Base-by-base conservation (phyloP, 1,140 invertebrate species). In the Probaryconus sp. region DNA sequence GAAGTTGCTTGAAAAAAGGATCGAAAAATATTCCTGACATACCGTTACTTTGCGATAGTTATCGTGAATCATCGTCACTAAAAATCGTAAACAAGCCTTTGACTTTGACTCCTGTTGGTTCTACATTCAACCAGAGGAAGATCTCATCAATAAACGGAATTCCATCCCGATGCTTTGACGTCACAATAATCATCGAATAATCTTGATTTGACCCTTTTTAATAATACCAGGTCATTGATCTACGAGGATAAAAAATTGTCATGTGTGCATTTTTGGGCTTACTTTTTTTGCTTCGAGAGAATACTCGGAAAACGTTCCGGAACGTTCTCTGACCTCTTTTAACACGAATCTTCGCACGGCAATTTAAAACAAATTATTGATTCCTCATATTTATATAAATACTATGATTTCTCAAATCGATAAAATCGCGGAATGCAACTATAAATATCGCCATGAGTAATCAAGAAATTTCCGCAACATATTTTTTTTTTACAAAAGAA, bases 311-410 rank as follows among this genome's bases (percentile, higher is more conserved):
- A 69, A 75, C 47, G 64, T 75, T 68, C 71, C 38, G 18, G 63
- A 68, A 74, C 56, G 35, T 73, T 74, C 63, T 37, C 37, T 69
- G 71, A 68, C 71, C 63, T 68, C 63, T 55, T 72, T 73, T 61
- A 38, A 24, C 9, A 6, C 20, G 37, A 53, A 40, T 43, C 35
- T 50, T 67, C 42, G 6, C 21, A n/a, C 14, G 7, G 0, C 11
- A 13, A 58, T 43, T 60, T 45, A 33, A 14, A 40, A 7, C 35
- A 10, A 50, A 18, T 33, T 42, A 51, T 56, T 38, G 13, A 64
- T 45, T 17, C 21, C 30, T 50, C 24, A 17, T 30, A 31, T 26
- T 35, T 17, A 21, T 30, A 43, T 24, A 42, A 48, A 51, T 33
- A 31, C 21, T 35, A 1, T 7, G 6, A 28, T 33, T 60, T 35